Evolutionary conservation across 2,797 vertebrate genomes (phyloP).

Genomic region (Apodemus agrarius): DNA sequence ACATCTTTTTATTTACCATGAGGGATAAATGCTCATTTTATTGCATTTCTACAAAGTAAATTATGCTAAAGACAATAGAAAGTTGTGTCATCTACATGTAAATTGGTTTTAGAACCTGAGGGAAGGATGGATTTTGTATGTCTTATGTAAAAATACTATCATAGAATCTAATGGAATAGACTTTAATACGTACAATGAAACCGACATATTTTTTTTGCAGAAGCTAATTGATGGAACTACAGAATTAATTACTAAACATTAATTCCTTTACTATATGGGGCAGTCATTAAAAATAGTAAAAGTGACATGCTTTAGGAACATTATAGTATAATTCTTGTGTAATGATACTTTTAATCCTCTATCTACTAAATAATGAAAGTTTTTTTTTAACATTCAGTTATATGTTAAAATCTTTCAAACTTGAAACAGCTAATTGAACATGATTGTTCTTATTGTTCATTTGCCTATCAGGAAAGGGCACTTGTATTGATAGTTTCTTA

Average conservation of each 20-base stretch:
- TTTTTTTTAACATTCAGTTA: slow-evolving; percentile 60
- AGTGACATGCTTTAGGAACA: slow-evolving; percentile 20
- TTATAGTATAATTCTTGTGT: slow-evolving; percentile 55
- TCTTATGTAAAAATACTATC: slow-evolving; percentile 88
- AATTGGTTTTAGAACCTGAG: slow-evolving; percentile 89
- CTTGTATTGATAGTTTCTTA: background rate
- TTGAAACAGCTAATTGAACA: slow-evolving; percentile 18
- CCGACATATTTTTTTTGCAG: slow-evolving; percentile 80
- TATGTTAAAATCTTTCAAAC: slow-evolving; percentile 60
- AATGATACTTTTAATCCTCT: slow-evolving; percentile 72
- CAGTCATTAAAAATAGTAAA: slow-evolving; percentile 64
- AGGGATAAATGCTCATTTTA: slow-evolving; percentile 84
- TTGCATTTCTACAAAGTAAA: no score
- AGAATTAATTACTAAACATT: slow-evolving; percentile 87
- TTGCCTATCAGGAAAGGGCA: background rate
- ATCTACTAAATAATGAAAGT: slow-evolving; percentile 62
- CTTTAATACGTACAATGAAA: slow-evolving; percentile 90
- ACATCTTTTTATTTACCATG: slow-evolving; percentile 60
- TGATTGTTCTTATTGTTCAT: background rate
- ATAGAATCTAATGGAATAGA: slow-evolving; percentile 87
- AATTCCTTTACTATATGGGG: slow-evolving; percentile 75
- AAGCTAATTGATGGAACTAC: slow-evolving; percentile 86
- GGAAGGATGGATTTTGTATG: slow-evolving; percentile 85
- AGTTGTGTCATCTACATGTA: slow-evolving; percentile 92
- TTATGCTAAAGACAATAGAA: slow-evolving; percentile 88